Base-by-base conservation (phyloP, 1,140 invertebrate genomes). In the Sarcophaga bullata region DNA sequence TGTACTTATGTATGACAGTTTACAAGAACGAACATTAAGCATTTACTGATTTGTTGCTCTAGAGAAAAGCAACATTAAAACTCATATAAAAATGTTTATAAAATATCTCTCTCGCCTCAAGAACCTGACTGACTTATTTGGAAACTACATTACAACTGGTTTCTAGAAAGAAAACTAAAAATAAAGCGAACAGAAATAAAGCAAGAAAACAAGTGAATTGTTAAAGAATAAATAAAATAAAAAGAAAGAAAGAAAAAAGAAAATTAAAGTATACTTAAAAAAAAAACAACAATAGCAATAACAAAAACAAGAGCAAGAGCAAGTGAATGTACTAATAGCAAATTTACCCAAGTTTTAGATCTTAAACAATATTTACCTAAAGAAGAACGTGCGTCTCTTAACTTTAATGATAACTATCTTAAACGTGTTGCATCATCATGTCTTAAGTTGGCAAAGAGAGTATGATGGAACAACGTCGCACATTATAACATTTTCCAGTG, bases 331-430 rank as follows among this genome's bases (percentile, higher is more conserved):
- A 68, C 17, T 68, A 62, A 68, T 68, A 68, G 62, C 62, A 68
- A 68, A 17, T 68, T 68, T 68, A 68, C 62, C 62, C 62, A 68
- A 68, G 62, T 68, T 68, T 68, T 68, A 68, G 62, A 68, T 68
- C 62, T 68, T 68, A 68, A 68, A 68, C 62, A 68, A 68, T 68
- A 68, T 68, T 68, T 68, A 68, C 62, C 62, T 68, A 68, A 68
- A 68, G 62, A 68, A 68, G 62, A 68, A 68, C 62, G 62, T 68
- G 62, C 17, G 62, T 68, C 17, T 68, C 62, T 68, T 68, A 68
- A 68, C n/a, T 19, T 68, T 68, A 68, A 68, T 68, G 62, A 68
- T 68, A 68, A 68, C 62, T 68, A 68, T 68, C 62, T 68, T 68
- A 68, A 68, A 68, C 62, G 62, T 68, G 62, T 68, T 68, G 62